A percentile compares a stretch with the other conserved stretches of the same genome.
phyloP scores from a whole-genome alignment of 2,797 vertebrate genomes.

The Lindbergichthys nudifrons region DNA sequence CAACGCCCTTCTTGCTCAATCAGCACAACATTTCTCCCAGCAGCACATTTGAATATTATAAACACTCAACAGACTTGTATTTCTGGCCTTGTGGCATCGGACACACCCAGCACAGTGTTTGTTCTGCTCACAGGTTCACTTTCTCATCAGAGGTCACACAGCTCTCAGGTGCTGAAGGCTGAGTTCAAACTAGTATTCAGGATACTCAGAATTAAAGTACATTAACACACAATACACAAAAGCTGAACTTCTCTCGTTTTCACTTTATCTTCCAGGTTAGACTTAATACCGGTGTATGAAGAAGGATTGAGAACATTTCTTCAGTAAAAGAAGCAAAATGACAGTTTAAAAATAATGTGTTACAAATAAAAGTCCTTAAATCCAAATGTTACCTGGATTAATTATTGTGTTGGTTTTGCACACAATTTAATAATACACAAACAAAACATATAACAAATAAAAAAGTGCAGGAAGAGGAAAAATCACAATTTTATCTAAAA shows the following conservation, averaged over 20 bases:
- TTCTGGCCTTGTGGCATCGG: conserved; percentile 41
- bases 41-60: not conserved
- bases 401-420: no score
- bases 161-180: not conserved
- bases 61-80: conserved; percentile 61
- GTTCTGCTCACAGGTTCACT: conserved; percentile 24
- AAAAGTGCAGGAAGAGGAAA: no score
- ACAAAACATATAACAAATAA: no score
- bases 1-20: not conserved
- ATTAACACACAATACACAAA: not conserved
- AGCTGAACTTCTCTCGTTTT: not conserved
- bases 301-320: no score
- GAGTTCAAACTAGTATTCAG: not conserved
- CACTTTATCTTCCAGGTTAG: not conserved
- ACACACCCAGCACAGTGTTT: conserved; percentile 61
- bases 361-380: no score
- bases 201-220: not conserved
- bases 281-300: not conserved
- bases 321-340: no score
- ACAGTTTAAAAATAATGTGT: no score
- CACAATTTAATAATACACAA: no score
- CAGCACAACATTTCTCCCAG: not conserved
- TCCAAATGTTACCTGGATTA: no score
- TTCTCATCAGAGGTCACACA: conserved; percentile 15
- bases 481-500: no score